Conservation (phyloP, 2,797 vertebrate species). For the Odontamblyopus lacepedii region DNA sequence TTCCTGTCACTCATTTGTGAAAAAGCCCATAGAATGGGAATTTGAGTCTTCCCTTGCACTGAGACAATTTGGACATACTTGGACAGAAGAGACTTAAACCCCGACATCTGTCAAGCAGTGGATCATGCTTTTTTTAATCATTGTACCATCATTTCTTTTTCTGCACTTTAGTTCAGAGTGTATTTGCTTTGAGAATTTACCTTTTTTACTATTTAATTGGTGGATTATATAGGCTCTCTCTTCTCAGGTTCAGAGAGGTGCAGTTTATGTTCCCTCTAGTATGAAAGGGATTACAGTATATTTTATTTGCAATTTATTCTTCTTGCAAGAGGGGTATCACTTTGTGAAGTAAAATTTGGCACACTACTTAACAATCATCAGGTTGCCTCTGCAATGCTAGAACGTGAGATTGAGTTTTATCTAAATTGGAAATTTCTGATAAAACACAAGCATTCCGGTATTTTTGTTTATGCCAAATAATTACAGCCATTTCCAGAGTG, state of each 20-base stretch:
- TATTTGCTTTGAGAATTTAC: slow-evolving; percentile 59
- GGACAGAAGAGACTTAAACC: slow-evolving; percentile 66
- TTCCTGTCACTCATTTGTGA: slow-evolving; percentile 63
- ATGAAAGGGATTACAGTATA: slow-evolving; percentile 48
- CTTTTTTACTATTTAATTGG: slow-evolving; percentile 63
- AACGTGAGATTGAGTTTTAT: slow-evolving; percentile 42
- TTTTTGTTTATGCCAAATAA: slow-evolving; percentile 59
- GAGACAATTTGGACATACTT: slow-evolving; percentile 76
- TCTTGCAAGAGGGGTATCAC: slow-evolving; percentile 40
- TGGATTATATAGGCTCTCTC: slow-evolving; percentile 54
- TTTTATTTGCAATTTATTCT: slow-evolving; percentile 48
- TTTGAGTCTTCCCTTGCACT: slow-evolving; percentile 79
- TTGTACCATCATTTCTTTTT: slow-evolving; percentile 71
- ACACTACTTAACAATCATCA: slow-evolving; percentile 63
- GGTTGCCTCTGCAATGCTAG: slow-evolving; percentile 57
- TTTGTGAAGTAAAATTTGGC: slow-evolving; percentile 61
- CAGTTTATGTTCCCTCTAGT: slow-evolving; percentile 42
- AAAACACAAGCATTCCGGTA: slow-evolving; percentile 42
- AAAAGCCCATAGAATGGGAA: slow-evolving; percentile 76
- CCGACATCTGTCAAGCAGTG: slow-evolving; percentile 69
- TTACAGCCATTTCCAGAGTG: slow-evolving; percentile 25
- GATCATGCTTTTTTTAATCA: slow-evolving; percentile 65
- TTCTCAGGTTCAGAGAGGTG: slow-evolving; percentile 59
- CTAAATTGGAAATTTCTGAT: slow-evolving; percentile 42
- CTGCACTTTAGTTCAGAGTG: slow-evolving; percentile 82